Evolutionary conservation across 1,140 invertebrate genomes (phyloP).

Genomic region (Brachionus angularis): DNA sequence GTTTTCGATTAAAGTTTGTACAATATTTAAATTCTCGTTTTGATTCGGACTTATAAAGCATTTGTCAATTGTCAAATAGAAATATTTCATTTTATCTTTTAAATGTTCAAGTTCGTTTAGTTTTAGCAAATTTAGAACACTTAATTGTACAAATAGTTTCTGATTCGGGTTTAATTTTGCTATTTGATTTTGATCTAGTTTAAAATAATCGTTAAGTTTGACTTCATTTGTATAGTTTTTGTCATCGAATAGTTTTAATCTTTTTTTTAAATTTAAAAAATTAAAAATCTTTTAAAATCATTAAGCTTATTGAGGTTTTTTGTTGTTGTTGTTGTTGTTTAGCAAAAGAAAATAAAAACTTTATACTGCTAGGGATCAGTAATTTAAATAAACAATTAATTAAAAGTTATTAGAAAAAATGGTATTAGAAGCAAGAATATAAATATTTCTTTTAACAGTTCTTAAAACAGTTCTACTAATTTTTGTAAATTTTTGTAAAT

Average conservation of each 20-base stretch:
- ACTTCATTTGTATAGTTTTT: conserved; percentile 4
- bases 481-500: too few relatives aligned
- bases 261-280: neutral
- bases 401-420: too few relatives aligned
- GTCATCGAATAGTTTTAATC: conserved; percentile 2
- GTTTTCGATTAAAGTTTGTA: neutral
- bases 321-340: too few relatives aligned
- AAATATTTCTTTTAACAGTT: too few relatives aligned
- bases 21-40: neutral
- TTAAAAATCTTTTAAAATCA: neutral
- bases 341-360: too few relatives aligned
- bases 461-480: too few relatives aligned
- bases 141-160: conserved; percentile 12
- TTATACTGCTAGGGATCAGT: too few relatives aligned
- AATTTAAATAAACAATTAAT: too few relatives aligned
- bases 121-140: neutral
- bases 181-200: neutral
- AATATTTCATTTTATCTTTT: conserved; percentile 18
- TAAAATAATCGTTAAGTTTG: neutral
- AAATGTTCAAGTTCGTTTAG: conserved; percentile 13
- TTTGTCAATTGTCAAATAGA: conserved; percentile 29
- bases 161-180: neutral
- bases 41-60: neutral
- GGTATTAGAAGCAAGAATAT: too few relatives aligned
- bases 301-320: neutral